Evolutionary conservation across 1,140 invertebrate species (phyloP), one percentile per base, ranked within the genome.

Genomic region (Drosophila parabipectinata): DNA sequence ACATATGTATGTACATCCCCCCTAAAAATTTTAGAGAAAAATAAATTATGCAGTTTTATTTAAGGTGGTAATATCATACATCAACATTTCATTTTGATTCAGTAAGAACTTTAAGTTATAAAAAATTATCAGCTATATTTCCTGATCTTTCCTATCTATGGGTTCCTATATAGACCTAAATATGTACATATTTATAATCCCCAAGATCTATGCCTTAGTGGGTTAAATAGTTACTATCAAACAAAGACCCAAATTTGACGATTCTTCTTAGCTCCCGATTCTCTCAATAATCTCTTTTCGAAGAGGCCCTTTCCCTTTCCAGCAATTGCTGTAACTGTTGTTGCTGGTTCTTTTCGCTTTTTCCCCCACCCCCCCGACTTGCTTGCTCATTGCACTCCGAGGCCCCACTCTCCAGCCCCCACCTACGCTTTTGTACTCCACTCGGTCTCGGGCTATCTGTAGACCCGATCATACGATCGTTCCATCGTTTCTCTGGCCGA

Each of bases 231-330:
- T 28, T 7, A 7, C 26, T 6, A 28, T 6, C 26, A 28, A 5
- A 14, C 5, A 14, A 41, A 41, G 10, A n/a, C 5, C 14, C 14
- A 14, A 32, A 9, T 4, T 12, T 37, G 34, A 10, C 9, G 32
- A 12, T 10, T 37, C 34, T 10, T 12, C 10, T 37, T 9, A 2
- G 10, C 10, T 37, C 34, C 34, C 34, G 4, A 28, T 28, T 28
- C 26, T 12, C 12, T 14, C 41, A 2, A 2, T 44, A 18, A 44
- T 15, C n/a, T 44, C 14, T 15, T 6, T 18, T 53, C 47, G 21
- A 54, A 41, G 61, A 41, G 61, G 62, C 72, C 83, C 78, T 81
- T 74, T 87, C 60, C 68, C 78, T 69, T 85, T 77, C 80, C 7
- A 48, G 52, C 41, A 71, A 61, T 68, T 72, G 51, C 44, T 8